A percentile compares a stretch with the other conserved stretches of the same genome.
These are phyloP conservation scores for Papilio xuthus DNA, from an alignment of 1,140 invertebrate species.

Conservation along the genomic window DNA sequence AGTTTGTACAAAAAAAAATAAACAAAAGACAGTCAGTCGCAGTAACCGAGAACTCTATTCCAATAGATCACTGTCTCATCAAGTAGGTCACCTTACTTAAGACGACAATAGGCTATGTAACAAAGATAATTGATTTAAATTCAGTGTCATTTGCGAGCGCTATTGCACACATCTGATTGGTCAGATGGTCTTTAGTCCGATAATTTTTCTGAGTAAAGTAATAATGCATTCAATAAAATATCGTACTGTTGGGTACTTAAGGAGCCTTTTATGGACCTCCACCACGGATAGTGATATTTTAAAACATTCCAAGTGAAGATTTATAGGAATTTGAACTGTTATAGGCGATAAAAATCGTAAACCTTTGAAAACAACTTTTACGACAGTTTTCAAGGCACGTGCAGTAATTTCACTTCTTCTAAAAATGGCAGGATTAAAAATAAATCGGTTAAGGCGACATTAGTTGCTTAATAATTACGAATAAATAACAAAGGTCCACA, in stretches of 20 bases:
- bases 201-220: too few species aligned
- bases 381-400: neutral
- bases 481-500: neutral
- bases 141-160: neutral
- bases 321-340: neutral
- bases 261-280: too few species aligned
- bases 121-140: constrained; percentile 28
- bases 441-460: neutral
- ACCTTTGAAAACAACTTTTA: neutral
- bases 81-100: constrained; percentile 30
- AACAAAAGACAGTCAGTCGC: neutral
- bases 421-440: neutral
- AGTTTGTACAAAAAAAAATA: neutral
- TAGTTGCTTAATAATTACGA: neutral
- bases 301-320: neutral
- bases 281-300: neutral
- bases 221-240: too few species aligned
- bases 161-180: neutral
- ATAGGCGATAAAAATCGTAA: neutral
- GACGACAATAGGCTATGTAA: constrained; percentile 31
- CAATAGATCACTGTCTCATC: constrained; percentile 34
- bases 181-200: too few species aligned
- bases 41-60: constrained; percentile 2
- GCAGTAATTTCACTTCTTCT: neutral
- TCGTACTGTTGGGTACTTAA: neutral